These are phyloP conservation scores for Cyanoliseus patagonus DNA, from an alignment of 2,113 vertebrate genomes.

Conservation along the genomic window DNA sequence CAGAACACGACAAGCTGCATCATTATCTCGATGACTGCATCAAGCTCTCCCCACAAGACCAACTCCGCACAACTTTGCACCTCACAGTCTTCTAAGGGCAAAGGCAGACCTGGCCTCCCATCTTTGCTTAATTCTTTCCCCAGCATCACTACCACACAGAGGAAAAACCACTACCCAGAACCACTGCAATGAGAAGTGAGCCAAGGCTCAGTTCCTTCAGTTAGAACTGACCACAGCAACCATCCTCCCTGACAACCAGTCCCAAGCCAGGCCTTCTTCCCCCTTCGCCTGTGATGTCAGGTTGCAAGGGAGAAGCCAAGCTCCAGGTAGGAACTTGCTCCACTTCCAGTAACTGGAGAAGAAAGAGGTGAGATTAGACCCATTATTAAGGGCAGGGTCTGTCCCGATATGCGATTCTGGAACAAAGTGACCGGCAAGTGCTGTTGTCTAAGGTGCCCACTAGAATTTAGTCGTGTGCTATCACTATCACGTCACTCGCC, in stretches of 20 bases:
- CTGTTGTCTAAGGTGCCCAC: slow-evolving; percentile 61
- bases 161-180: not conserved
- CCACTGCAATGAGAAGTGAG: not conserved
- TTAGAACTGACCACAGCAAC: not conserved
- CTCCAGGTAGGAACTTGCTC: slow-evolving; percentile 33
- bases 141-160: not conserved
- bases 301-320: not conserved
- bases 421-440: slow-evolving; percentile 58
- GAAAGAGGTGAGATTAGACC: slow-evolving; percentile 56
- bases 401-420: not conserved
- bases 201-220: not conserved
- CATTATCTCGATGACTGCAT: not conserved
- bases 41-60: not conserved
- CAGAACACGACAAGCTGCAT: not conserved
- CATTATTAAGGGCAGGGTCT: not conserved
- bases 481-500: slow-evolving; percentile 17
- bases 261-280: not conserved
- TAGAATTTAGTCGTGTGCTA: slow-evolving; percentile 58
- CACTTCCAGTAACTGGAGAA: not conserved
- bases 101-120: not conserved
- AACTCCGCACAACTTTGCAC: not conserved
- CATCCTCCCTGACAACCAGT: not conserved
- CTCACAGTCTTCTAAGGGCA: not conserved
- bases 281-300: not conserved
- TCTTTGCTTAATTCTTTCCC: not conserved